Evolutionary conservation across 2,888 invertebrate species (phyloP).

Genomic region (Bhutanitis thaidina): DNA sequence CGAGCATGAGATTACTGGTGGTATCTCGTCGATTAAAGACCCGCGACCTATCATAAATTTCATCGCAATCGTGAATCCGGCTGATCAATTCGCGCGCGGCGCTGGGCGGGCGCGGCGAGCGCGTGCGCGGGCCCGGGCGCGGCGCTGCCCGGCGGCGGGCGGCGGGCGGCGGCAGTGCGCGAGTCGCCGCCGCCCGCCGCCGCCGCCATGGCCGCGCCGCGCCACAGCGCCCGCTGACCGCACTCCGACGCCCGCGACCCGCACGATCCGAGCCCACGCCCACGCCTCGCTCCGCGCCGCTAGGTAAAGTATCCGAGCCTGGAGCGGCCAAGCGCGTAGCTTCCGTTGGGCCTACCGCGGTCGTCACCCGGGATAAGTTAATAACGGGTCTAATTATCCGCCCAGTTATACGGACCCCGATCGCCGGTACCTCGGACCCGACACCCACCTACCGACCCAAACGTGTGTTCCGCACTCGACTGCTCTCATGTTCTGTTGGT

Average conservation of each 20-base stretch:
- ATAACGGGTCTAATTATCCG: neutral
- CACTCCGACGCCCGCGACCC: slow-evolving; percentile 31
- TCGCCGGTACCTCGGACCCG: slow-evolving; percentile 6
- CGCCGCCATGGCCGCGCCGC: slow-evolving; percentile 70
- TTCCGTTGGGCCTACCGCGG: slow-evolving; percentile 28
- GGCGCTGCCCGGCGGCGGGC: slow-evolving; percentile 34
- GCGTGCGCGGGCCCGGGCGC: slow-evolving; percentile 26
- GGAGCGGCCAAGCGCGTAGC: slow-evolving; percentile 30
- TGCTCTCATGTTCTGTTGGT: slow-evolving; percentile 75
- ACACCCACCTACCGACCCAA: slow-evolving; percentile 20
- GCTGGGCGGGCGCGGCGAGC: slow-evolving; percentile 26
- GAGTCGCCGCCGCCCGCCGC: slow-evolving; percentile 62
- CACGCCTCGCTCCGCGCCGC: slow-evolving; percentile 29
- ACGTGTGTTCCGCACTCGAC: slow-evolving; percentile 70
- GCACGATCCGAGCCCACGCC: slow-evolving; percentile 19
- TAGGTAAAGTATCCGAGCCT: slow-evolving; percentile 49
- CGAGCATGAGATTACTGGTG: neutral
- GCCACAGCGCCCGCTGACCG: slow-evolving; percentile 44
- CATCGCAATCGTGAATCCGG: slow-evolving; percentile 71
- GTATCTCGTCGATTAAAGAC: slow-evolving; percentile 47
- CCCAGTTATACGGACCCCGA: slow-evolving; percentile 34
- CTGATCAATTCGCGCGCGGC: slow-evolving; percentile 60
- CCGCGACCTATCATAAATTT: slow-evolving; percentile 75
- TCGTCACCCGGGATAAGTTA: neutral
- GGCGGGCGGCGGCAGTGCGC: slow-evolving; percentile 55